Conservation (phyloP, 2,888 invertebrate genomes). For the Tetheella fluctuosa region DNA sequence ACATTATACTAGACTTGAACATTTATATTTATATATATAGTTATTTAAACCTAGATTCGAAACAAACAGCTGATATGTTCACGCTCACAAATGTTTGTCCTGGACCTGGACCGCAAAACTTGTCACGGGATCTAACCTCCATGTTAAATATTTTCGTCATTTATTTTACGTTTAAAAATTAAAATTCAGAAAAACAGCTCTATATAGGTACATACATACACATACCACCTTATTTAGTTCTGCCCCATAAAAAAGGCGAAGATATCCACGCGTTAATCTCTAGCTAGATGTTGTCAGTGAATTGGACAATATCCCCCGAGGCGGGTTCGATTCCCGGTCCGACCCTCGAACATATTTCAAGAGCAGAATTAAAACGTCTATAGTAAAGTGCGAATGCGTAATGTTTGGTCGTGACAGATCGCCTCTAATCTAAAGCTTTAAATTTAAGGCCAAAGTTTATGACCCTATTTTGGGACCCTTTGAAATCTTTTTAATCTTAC, state of each 20-base stretch:
- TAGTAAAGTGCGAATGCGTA: constrained; percentile 74
- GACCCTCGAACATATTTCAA: constrained; percentile 76
- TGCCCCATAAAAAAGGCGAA: constrained; percentile 54
- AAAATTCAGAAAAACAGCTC: constrained; percentile 31
- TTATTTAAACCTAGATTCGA: too few relatives aligned
- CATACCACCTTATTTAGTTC: constrained; percentile 35
- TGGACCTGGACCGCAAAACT: too few relatives aligned
- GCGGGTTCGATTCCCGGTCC: constrained; percentile 42
- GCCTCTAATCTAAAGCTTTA: constrained; percentile 71
- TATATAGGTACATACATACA: constrained; percentile 30
- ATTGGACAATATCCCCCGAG: constrained; percentile 59
- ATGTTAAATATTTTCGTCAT: too few relatives aligned
- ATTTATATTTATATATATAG: too few relatives aligned
- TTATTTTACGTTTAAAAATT: not conserved
- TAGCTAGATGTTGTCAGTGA: constrained; percentile 61
- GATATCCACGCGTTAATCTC: constrained; percentile 63
- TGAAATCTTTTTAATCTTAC: constrained; percentile 65
- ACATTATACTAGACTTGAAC: too few relatives aligned
- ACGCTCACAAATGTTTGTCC: too few relatives aligned
- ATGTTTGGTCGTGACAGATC: constrained; percentile 77
- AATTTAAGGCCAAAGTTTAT: constrained; percentile 67
- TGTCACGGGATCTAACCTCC: too few relatives aligned
- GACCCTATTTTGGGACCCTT: constrained; percentile 39
- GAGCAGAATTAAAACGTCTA: constrained; percentile 78
- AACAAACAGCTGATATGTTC: too few relatives aligned